Evolutionary conservation across 2,113 vertebrate genomes (phyloP).

Genomic region (Chrysochloris asiatica): DNA sequence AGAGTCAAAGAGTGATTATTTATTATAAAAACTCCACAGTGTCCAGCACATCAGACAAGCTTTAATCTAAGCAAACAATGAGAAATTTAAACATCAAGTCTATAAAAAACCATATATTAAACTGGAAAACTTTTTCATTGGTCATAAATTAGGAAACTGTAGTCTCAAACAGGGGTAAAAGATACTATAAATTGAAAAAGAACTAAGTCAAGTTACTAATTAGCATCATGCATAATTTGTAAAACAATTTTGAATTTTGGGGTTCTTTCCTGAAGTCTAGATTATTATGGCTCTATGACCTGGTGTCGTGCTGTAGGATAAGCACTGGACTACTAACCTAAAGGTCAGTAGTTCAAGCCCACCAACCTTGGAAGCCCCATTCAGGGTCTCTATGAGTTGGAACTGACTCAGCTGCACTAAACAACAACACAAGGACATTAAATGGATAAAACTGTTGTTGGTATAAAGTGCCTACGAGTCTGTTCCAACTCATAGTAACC

Average conservation of each 20-base stretch:
- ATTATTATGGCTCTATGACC: background rate
- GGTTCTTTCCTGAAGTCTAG: background rate
- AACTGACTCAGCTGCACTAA: no score
- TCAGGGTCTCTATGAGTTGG: no score
- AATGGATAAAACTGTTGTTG: no score
- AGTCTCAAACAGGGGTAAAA: background rate
- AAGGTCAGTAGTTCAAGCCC: no score
- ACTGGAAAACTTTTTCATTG: background rate
- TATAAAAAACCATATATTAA: slow-evolving; percentile 4
- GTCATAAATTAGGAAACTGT: background rate
- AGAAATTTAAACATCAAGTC: background rate
- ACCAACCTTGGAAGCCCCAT: no score
- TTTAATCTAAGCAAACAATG: slow-evolving; percentile 22
- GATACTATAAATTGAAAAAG: background rate
- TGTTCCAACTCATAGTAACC: no score
- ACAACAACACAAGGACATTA: no score
- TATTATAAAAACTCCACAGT: slow-evolving; percentile 69
- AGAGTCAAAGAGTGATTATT: slow-evolving; percentile 84
- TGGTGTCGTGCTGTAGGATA: no score
- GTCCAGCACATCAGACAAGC: slow-evolving; percentile 49
- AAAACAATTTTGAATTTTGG: background rate
- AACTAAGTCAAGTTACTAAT: background rate
- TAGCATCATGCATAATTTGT: background rate
- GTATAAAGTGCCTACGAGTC: no score
- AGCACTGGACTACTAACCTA: no score